phyloP scores from a whole-genome alignment of 2,113 vertebrate species.

The Enhydra lutris region DNA sequence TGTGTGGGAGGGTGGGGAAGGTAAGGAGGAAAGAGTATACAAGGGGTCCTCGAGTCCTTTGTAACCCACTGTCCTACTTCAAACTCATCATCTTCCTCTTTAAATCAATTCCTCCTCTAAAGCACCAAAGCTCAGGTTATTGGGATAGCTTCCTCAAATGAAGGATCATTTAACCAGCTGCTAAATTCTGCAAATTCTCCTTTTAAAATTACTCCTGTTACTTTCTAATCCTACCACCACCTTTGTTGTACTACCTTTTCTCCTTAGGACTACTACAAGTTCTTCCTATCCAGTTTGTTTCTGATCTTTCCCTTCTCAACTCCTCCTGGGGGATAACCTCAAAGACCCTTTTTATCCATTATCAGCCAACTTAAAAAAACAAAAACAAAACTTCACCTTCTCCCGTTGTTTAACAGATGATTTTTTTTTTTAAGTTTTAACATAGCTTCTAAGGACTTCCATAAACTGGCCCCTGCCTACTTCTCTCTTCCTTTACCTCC shows the following conservation, averaged over 20 bases:
- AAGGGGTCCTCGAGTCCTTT: not conserved
- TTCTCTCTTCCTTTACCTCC: not conserved
- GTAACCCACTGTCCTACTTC: not conserved
- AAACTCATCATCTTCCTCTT: not conserved
- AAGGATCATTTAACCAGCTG: not conserved
- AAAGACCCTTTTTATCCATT: not conserved
- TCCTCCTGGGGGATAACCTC: not conserved
- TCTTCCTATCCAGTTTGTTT: not conserved
- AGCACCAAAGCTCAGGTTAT: not conserved
- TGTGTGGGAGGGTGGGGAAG: not conserved
- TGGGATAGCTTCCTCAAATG: not conserved
- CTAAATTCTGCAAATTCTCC: not conserved
- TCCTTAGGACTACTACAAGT: not conserved
- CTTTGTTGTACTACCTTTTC: not conserved
- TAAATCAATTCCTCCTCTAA: conserved; percentile 5
- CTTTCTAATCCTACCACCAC: not conserved
- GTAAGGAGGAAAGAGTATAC: not conserved
- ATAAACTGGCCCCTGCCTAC: not conserved
- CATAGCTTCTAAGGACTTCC: not conserved
- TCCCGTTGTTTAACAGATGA: not conserved
- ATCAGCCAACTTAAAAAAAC: not conserved
- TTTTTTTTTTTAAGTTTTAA: not conserved
- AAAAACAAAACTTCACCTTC: not conserved
- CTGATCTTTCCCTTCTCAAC: not conserved
- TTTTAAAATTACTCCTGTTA: not conserved